These are phyloP conservation scores for Amphiprion percula DNA, from an alignment of 2,113 vertebrate species.

Conservation along the genomic window DNA sequence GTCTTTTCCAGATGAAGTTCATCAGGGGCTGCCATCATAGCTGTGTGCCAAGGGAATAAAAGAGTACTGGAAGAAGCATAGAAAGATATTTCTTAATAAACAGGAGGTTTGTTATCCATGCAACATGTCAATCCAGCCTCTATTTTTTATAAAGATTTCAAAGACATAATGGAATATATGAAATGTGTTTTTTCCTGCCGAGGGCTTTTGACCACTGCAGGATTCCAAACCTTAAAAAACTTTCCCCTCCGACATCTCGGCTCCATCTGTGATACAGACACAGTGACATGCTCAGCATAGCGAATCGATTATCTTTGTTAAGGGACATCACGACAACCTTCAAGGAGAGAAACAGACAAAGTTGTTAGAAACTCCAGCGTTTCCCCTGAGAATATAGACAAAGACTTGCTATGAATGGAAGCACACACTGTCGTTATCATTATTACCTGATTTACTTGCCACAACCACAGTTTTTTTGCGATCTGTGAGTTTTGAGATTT, in stretches of 20 bases:
- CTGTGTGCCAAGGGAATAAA: no score
- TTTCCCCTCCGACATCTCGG: conserved; percentile 55
- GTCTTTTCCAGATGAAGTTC: no score
- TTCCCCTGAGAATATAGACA: background rate
- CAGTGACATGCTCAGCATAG: conserved; percentile 49
- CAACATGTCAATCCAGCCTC: background rate
- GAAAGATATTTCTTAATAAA: no score
- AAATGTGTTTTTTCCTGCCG: conserved; percentile 7
- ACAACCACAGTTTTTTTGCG: no score
- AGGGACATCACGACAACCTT: conserved; percentile 37
- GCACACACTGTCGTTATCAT: background rate
- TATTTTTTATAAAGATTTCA: background rate
- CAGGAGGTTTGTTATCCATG: no score
- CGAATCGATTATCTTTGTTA: conserved; percentile 54
- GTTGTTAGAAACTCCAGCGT: conserved; percentile 1
- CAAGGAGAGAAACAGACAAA: conserved; percentile 26
- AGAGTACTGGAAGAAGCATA: no score
- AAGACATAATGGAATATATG: conserved; percentile 27
- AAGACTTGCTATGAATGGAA: conserved; percentile 9
- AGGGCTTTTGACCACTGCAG: conserved; percentile 34
- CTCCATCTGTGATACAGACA: conserved; percentile 62
- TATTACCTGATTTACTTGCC: no score
- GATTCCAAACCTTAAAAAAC: conserved; percentile 22
- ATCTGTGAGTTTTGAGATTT: background rate
- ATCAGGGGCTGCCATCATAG: no score